Conservation (phyloP, 1,140 invertebrate species). For the Papilio polytes region DNA sequence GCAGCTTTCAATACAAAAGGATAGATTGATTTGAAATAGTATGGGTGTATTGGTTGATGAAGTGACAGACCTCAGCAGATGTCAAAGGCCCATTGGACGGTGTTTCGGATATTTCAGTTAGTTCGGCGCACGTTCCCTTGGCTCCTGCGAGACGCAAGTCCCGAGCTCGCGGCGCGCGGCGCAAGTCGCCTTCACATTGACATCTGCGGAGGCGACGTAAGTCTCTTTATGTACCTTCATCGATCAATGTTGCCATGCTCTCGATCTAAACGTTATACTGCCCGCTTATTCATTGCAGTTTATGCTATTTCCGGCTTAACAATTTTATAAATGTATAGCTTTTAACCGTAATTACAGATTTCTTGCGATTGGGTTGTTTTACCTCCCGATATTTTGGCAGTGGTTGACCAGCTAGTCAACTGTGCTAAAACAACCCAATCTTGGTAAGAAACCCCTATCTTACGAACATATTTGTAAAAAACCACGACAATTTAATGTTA, state of each 20-base stretch:
- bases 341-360: no score
- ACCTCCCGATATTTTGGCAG: no score
- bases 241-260: slow-evolving; percentile 37
- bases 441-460: no score
- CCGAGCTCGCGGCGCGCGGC: slow-evolving; percentile 6
- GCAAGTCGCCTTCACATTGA: slow-evolving; percentile 27
- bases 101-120: slow-evolving; percentile 39
- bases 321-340: no score
- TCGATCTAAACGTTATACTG: not conserved
- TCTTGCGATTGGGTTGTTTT: no score
- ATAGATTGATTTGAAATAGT: not conserved
- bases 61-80: slow-evolving; percentile 32
- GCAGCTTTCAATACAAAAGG: slow-evolving; percentile 22
- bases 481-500: no score
- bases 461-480: no score
- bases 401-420: no score
- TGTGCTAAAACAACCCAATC: no score
- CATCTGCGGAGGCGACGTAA: slow-evolving; percentile 39
- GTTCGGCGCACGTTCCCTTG: slow-evolving; percentile 40
- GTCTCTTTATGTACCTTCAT: slow-evolving; percentile 38
- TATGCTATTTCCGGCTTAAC: not conserved
- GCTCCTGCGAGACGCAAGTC: slow-evolving; percentile 36
- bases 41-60: slow-evolving; percentile 36
- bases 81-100: slow-evolving; percentile 23
- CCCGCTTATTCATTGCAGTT: slow-evolving; percentile 32